These are phyloP conservation scores for Neotragus pygmaeus DNA, from an alignment of 2,113 vertebrate genomes.

Conservation along the genomic window DNA sequence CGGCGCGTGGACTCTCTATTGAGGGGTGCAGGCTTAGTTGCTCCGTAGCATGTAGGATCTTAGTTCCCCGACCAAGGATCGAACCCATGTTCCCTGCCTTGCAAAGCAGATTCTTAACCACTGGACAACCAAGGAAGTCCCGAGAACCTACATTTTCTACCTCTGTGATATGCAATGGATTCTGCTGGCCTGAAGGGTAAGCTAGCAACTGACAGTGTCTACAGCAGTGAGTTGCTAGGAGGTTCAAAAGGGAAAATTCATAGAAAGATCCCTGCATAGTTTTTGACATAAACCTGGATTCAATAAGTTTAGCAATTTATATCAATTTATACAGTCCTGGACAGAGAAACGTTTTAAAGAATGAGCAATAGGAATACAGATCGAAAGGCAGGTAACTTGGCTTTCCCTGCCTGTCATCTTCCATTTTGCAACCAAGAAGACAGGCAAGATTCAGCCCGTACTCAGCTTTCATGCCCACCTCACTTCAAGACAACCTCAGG, in stretches of 20 bases:
- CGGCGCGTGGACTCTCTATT: fast-evolving
- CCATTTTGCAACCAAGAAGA: background rate
- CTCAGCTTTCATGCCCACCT: background rate
- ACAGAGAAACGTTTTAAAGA: background rate
- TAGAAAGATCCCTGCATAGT: background rate
- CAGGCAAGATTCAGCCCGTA: background rate
- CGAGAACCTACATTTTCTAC: background rate
- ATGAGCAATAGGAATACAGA: background rate
- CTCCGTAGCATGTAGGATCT: background rate
- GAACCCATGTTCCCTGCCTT: background rate
- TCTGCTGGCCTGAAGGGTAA: background rate
- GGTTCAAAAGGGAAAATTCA: background rate
- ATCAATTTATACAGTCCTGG: background rate
- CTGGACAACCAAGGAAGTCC: background rate
- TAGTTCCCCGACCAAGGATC: background rate
- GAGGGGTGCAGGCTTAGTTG: background rate
- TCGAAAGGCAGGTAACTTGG: background rate
- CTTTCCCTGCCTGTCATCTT: background rate
- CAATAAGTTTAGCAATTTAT: background rate
- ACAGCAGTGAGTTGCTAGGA: background rate
- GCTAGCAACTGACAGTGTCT: background rate
- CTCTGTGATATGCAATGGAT: background rate
- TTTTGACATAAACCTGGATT: background rate
- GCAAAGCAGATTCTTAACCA: background rate
- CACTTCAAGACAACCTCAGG: background rate